Conservation (phyloP, 2,888 invertebrate genomes). For the Calameuta idolon region DNA sequence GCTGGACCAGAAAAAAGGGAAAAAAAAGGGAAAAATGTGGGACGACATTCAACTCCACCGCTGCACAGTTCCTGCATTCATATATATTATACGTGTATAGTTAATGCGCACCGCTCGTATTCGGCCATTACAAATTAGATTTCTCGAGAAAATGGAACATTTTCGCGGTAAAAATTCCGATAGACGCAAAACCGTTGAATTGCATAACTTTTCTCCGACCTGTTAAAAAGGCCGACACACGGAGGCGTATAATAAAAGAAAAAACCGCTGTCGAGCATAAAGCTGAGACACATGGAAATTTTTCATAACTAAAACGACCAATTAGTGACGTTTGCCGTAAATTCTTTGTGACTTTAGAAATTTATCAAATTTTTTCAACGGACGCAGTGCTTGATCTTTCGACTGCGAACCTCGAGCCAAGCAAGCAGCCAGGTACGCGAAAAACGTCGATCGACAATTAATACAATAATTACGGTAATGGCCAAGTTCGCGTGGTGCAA, state of each 20-base stretch:
- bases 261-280: neutral
- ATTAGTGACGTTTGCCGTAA: neutral
- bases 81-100: constrained; percentile 37
- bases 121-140: neutral
- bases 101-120: neutral
- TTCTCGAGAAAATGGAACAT: neutral
- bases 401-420: neutral
- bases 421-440: neutral
- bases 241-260: neutral
- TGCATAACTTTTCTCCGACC: neutral
- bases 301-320: neutral
- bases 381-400: neutral
- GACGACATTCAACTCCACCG: neutral
- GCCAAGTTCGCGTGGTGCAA: constrained; percentile 49
- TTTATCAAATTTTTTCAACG: neutral
- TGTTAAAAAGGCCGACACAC: neutral
- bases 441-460: constrained; percentile 29
- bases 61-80: constrained; percentile 45
- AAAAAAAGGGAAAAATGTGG: neutral
- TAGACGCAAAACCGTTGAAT: neutral
- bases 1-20: neutral
- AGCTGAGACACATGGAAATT: neutral
- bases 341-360: neutral
- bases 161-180: neutral
- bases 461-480: constrained; percentile 50